Evolutionary conservation across 2,113 vertebrate species (phyloP), one percentile per base, ranked within the genome.

Genomic region (Epinephelus moara): DNA sequence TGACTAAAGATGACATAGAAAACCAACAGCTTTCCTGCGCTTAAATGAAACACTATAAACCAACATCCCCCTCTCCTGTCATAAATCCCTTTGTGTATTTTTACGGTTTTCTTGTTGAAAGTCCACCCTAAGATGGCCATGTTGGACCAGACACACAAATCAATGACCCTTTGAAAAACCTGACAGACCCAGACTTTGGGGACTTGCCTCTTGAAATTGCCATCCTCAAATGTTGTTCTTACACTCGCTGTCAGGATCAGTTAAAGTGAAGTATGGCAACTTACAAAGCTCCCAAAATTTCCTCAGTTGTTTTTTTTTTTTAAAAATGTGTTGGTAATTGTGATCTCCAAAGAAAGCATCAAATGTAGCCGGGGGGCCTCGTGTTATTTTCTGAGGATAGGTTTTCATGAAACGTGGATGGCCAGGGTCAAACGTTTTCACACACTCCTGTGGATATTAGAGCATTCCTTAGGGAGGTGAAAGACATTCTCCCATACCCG

Each of bases 351-450:
- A 70, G 53, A 75, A 75, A 72, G 23, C 64, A 61, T 50, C 33
- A 9, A 12, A 52, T 37, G 25, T 25, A 33, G 75, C 70, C 7
- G 0, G 50, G 50, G 59, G 61, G 55, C 57, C 37, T 19, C 2
- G 42, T 52, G 72, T 77, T 63, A 18, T 42, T 80, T 70, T 71
- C 30, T 19, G 33, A 42, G 45, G 76, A 67, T 73, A 27, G 0
- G 17, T 63, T 66, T 75, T 73, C 40, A 21, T 64, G 59, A 67
- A 53, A 45, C 17, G 0, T 47, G n/a, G 10, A 25, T 0, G 19
- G 14, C 33, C 64, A 3, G n/a, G 55, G 68, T 69, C 71, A 63
- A 75, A 60, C 64, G 7, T 37, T 83, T 77, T 59, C 75, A 30
- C 55, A 30, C 69, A 17, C 60, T 17, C 73, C 18, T 61, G 40